Base-by-base conservation (phyloP, 2,888 invertebrate genomes). In the Coronaproctus castanopsis region DNA sequence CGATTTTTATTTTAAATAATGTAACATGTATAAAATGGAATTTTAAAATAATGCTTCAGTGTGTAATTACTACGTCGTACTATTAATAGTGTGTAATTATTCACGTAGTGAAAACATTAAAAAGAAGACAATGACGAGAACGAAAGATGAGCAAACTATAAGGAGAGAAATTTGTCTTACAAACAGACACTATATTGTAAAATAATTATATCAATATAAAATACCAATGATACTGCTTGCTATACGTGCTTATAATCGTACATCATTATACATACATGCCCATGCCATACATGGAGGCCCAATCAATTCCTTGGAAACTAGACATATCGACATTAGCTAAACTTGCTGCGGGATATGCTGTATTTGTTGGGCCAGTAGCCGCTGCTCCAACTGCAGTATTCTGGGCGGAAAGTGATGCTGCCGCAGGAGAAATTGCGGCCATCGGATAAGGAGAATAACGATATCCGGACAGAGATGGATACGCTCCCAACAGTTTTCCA, bases 251-350 rank as follows among this genome's bases (percentile, higher is more conserved):
- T 5, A 21, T 24, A 54, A n/a, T 54, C 2, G 3, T 22, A 54
- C 14, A 52, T 21, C 58, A 36, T 59, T 81, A 85, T 72, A 88
- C 87, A 77, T 89, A 89, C 88, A 89, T 88, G 72, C 88, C 88
- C 76, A 89, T 86, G 69, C 88, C 87, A 73, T 90, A 90, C 85
- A 89, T 85, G 68, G 85, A 83, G 69, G 83, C 82, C 89, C 89
- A 89, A 74, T 89, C 89, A 67, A 90, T 86, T 62, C 87, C 85
- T 73, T 89, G 89, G 80, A 89, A 89, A 71, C 87, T 86, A 63
- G 87, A 84, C 89, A 89, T 89, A 75, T 89, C 89, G 63, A 89
- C 87, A 71, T 88, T 88, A 70, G 88, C 83, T 65, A 89, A 79
- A 66, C 85, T 85, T 70, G 82, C 82, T 59, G 81, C 80, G 68